Evolutionary conservation across 1,140 invertebrate species (phyloP).

Genomic region (Drosophila bifasciata): DNA sequence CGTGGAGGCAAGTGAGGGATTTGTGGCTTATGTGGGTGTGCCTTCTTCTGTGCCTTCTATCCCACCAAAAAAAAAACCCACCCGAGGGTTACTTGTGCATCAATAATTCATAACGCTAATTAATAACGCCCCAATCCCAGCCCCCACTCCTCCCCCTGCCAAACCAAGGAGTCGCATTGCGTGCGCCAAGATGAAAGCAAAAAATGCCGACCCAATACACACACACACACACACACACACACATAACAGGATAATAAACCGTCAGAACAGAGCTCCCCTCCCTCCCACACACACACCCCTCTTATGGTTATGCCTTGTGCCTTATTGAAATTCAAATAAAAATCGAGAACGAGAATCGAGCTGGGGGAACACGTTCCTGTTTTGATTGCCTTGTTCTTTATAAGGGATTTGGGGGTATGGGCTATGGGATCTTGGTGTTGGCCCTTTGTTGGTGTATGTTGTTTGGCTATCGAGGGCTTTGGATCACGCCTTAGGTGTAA

Average conservation of each 20-base stretch:
- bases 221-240: constrained; percentile 45
- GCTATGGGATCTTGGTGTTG: constrained; percentile 3
- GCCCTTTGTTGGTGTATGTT: constrained; percentile 29
- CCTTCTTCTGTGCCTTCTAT: neutral
- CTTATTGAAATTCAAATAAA: constrained; percentile 83
- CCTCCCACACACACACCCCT: neutral
- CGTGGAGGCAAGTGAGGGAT: too few relatives aligned
- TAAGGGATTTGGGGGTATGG: neutral
- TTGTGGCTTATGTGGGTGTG: neutral
- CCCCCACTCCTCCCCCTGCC: too few relatives aligned
- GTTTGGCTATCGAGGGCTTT: constrained; percentile 44
- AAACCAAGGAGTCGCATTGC: constrained; percentile 61
- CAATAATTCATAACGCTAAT: constrained; percentile 83
- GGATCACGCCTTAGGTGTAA: constrained; percentile 76
- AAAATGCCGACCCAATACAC: constrained; percentile 50
- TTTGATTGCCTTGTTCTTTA: constrained; percentile 27
- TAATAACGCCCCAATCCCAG: constrained; percentile 83
- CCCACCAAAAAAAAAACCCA: too few relatives aligned
- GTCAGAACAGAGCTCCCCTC: constrained; percentile 1
- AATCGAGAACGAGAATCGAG: constrained; percentile 51
- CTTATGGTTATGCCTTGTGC: constrained; percentile 5
- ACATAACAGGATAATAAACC: constrained; percentile 80
- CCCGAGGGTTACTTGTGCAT: constrained; percentile 44
- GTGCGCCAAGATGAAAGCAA: constrained; percentile 66
- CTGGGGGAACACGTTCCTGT: constrained; percentile 15